Evolutionary conservation across 2,888 invertebrate genomes (phyloP), one percentile per base, ranked within the genome.

Genomic region (Amiota minor): DNA sequence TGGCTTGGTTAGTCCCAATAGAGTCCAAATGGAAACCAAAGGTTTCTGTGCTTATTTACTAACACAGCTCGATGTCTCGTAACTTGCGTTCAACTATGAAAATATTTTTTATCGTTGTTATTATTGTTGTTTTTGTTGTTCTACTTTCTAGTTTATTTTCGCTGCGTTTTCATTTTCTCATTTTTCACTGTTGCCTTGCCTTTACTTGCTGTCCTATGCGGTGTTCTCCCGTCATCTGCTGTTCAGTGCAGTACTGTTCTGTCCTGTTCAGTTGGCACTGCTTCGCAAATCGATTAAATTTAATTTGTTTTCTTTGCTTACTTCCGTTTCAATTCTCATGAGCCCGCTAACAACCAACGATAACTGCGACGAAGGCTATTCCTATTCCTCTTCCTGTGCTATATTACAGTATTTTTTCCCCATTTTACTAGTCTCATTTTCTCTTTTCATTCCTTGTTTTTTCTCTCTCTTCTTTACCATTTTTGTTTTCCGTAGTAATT

Each of bases 231-330:
- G 23, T 23, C 23, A 3, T 23, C 2, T 23, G 23, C 23, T 23
- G 1, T 23, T 23, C 1, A 3, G 23, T 23, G 1, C 23, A 2
- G 23, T 23, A 59, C 49, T 14, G 8, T 59, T 35, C 20, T 20
- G 12, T 46, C 67, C 72, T 74, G 75, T 76, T 71, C 55, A 80
- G 67, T 68, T 68, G 80, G 70, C 76, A 77, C 79, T 76, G 75
- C 81, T 80, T 80, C 77, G 81, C 81, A 85, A 85, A 84, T 85
- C 85, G 85, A 84, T 85, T 85, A 85, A 83, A 83, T 85, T 84
- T 85, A 84, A 85, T 83, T 85, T 85, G 83, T 84, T 84, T 85
- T 82, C 81, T 79, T 80, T 79, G 77, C 75, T 81, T 70, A 78
- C 76, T 79, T 79, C 77, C 75, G 69, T 75, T 67, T 35, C 35